A percentile compares a stretch with the other conserved stretches of the same genome.
These are phyloP conservation scores for Pantherophis vulpinus DNA, from an alignment of 2,797 vertebrate genomes.

Conservation along the genomic window DNA sequence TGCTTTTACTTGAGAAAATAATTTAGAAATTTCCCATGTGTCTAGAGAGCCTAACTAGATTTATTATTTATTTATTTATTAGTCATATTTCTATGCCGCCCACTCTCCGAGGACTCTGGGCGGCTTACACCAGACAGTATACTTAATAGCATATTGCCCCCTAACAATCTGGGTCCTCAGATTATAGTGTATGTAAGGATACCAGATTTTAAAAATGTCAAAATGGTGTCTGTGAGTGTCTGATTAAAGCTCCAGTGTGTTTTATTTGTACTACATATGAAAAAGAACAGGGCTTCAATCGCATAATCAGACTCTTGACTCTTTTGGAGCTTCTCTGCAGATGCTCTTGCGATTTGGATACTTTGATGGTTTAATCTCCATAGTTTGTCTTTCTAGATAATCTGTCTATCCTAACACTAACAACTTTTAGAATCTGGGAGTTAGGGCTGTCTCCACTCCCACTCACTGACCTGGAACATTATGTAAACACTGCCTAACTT, in stretches of 20 bases:
- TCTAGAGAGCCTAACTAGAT: not conserved
- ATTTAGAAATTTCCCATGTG: not conserved
- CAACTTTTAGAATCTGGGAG: not conserved
- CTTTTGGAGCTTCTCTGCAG: not conserved
- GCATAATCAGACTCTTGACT: not conserved
- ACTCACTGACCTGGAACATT: not conserved
- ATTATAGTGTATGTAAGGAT: not conserved
- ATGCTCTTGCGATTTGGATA: not conserved
- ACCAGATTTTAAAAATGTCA: not conserved
- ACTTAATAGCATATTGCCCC: too few species aligned
- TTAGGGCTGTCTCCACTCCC: not conserved
- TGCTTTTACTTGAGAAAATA: not conserved
- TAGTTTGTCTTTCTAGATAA: not conserved
- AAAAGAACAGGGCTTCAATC: not conserved
- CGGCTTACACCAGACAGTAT: too few species aligned
- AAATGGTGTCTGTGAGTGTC: not conserved
- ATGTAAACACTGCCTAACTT: not conserved
- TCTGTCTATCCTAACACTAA: not conserved
- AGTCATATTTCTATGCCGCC: too few species aligned
- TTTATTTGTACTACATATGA: not conserved
- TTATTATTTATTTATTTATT: too few species aligned
- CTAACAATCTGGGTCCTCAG: too few species aligned
- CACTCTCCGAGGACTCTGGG: too few species aligned
- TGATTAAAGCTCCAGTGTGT: not conserved
- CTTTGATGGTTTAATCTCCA: not conserved